Percentiles rank a stretch among this genome's conserved stretches.
Conservation (phyloP, 2,797 vertebrate genomes). For the Caiman crocodilus region DNA sequence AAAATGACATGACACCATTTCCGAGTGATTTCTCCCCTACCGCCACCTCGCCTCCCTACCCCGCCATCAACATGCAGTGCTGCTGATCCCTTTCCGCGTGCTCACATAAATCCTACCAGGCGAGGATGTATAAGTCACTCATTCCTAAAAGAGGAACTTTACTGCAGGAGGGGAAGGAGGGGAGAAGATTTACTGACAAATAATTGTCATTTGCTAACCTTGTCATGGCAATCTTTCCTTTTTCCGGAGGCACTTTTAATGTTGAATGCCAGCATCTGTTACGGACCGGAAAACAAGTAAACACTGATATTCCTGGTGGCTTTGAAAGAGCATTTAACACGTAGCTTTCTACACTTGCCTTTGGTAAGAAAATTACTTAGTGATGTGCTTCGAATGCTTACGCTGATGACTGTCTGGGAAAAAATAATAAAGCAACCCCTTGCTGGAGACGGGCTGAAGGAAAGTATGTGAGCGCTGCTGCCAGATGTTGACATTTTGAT, state of each 20-base stretch:
- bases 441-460: slow-evolving; percentile 22
- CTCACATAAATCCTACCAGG: background rate
- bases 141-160: slow-evolving; percentile 5
- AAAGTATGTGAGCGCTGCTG: background rate
- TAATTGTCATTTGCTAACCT: slow-evolving; percentile 72
- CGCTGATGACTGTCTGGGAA: slow-evolving; percentile 42
- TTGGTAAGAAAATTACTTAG: slow-evolving; percentile 60
- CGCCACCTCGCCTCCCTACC: background rate
- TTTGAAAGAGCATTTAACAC: slow-evolving; percentile 68
- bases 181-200: slow-evolving; percentile 53
- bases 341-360: slow-evolving; percentile 63
- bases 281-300: slow-evolving; percentile 58
- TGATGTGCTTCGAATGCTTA: slow-evolving; percentile 67
- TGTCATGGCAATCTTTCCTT: slow-evolving; percentile 23
- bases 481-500: slow-evolving; percentile 77
- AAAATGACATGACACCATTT: background rate
- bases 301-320: slow-evolving; percentile 74
- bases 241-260: slow-evolving; percentile 50
- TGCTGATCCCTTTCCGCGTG: fast-evolving
- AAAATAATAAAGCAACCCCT: slow-evolving; percentile 9
- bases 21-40: fast-evolving
- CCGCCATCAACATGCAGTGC: fast-evolving
- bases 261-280: slow-evolving; percentile 76
- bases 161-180: background rate
- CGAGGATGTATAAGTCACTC: background rate